Evolutionary conservation across 2,888 invertebrate species (phyloP).

Genomic region (Luperina testacea): DNA sequence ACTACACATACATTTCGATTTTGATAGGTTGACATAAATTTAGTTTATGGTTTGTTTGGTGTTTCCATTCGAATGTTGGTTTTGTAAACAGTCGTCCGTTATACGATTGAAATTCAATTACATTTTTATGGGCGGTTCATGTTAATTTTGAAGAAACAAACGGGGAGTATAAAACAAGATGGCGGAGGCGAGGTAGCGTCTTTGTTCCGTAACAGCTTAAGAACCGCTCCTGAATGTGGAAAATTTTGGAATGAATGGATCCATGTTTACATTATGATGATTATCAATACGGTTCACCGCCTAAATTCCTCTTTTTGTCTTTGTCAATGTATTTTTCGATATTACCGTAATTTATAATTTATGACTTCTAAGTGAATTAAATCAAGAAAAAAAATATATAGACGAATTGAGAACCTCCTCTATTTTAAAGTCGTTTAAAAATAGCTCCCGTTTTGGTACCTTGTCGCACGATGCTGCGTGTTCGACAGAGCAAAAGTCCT

Average conservation of each 20-base stretch:
- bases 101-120: constrained; percentile 64
- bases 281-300: not conserved
- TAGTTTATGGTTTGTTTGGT: constrained; percentile 66
- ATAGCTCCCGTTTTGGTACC: not conserved
- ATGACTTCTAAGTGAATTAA: not conserved
- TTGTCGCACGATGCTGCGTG: not conserved
- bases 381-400: too few species aligned
- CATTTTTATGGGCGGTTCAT: constrained; percentile 57
- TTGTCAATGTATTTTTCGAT: not conserved
- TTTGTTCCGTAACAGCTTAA: not conserved
- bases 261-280: not conserved
- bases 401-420: too few species aligned
- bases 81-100: constrained; percentile 52
- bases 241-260: not conserved
- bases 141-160: constrained; percentile 55
- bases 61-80: constrained; percentile 48
- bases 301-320: too few species aligned
- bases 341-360: not conserved
- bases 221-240: not conserved
- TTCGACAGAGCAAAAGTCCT: not conserved
- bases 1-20: constrained; percentile 45
- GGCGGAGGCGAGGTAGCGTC: not conserved
- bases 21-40: constrained; percentile 68
- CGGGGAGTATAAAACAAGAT: constrained; percentile 24
- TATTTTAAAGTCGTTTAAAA: not conserved